Evolutionary conservation across 2,888 invertebrate genomes (phyloP).

Genomic region (Zaprionus obscuricornis): DNA sequence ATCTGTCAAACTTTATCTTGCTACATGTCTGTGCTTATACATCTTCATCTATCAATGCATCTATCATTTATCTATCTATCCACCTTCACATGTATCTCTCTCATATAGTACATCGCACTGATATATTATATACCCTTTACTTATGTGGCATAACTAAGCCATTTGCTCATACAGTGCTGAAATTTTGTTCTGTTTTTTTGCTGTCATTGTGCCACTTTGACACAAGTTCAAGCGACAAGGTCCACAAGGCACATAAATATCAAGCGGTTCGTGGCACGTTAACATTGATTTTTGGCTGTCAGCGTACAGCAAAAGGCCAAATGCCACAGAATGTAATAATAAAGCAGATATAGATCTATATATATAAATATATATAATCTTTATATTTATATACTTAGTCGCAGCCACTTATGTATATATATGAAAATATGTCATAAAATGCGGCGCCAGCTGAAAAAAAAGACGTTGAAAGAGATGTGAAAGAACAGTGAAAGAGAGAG

Average conservation of each 20-base stretch:
- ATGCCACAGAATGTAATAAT: conserved; percentile 62
- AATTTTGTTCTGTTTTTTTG: conserved; percentile 31
- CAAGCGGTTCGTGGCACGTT: conserved; percentile 46
- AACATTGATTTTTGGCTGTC: conserved; percentile 72
- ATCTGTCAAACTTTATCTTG: no score
- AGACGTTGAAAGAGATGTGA: no score
- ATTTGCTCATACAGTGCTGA: conserved; percentile 5
- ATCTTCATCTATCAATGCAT: no score
- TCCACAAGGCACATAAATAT: conserved; percentile 52
- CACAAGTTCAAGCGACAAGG: conserved; percentile 75
- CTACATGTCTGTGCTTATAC: no score
- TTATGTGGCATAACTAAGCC: no score
- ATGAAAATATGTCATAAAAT: conserved; percentile 51
- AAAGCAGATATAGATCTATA: conserved; percentile 20
- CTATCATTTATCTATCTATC: no score
- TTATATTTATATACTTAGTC: conserved; percentile 4
- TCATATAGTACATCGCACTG: no score
- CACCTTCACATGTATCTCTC: no score
- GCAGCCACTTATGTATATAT: conserved; percentile 30
- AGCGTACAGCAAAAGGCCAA: conserved; percentile 72
- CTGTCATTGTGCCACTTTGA: conserved; percentile 71
- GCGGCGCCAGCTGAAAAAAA: conserved; percentile 58
- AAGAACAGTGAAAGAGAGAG: conserved; percentile 30
- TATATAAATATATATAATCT: conserved; percentile 17
- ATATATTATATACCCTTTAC: not conserved